Evolutionary conservation across 2,888 invertebrate genomes (phyloP).

Genomic region (Melieria crassipennis): DNA sequence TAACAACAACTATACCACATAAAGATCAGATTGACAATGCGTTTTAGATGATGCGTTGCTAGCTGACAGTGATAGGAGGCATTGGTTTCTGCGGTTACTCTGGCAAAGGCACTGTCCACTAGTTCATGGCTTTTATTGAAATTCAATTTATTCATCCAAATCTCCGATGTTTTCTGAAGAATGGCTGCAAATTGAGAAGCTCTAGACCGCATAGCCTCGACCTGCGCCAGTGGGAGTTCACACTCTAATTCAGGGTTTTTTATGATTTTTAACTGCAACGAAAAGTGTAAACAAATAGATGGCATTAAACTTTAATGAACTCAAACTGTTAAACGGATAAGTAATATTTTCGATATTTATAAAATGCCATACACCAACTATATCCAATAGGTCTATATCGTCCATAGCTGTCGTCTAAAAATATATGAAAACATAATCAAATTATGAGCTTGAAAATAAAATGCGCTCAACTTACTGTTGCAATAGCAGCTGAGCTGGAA

Average conservation of each 20-base stretch:
- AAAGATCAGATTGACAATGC: slow-evolving; percentile 48
- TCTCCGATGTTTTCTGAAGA: slow-evolving; percentile 43
- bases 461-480: too few relatives aligned
- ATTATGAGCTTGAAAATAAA: too few relatives aligned
- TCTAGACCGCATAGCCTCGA: slow-evolving; percentile 40
- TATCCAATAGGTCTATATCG: too few relatives aligned
- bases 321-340: too few relatives aligned
- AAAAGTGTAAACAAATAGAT: too few relatives aligned
- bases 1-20: slow-evolving; percentile 45
- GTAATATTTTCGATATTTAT: too few relatives aligned
- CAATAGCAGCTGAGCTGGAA: too few relatives aligned
- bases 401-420: too few relatives aligned
- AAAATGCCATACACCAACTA: too few relatives aligned
- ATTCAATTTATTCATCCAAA: slow-evolving; percentile 23
- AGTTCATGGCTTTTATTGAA: slow-evolving; percentile 4
- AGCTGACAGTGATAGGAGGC: slow-evolving; percentile 10
- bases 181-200: slow-evolving; percentile 45
- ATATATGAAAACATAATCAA: too few relatives aligned
- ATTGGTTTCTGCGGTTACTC: slow-evolving; percentile 42
- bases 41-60: slow-evolving; percentile 45
- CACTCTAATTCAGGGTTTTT: slow-evolving; percentile 41
- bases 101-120: slow-evolving; percentile 28
- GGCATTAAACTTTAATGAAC: too few relatives aligned
- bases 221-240: slow-evolving; percentile 34
- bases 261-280: slow-evolving; percentile 45